Evolutionary conservation across 2,113 vertebrate species (phyloP), one percentile per base, ranked within the genome.

Genomic region (Tursiops truncatus): DNA sequence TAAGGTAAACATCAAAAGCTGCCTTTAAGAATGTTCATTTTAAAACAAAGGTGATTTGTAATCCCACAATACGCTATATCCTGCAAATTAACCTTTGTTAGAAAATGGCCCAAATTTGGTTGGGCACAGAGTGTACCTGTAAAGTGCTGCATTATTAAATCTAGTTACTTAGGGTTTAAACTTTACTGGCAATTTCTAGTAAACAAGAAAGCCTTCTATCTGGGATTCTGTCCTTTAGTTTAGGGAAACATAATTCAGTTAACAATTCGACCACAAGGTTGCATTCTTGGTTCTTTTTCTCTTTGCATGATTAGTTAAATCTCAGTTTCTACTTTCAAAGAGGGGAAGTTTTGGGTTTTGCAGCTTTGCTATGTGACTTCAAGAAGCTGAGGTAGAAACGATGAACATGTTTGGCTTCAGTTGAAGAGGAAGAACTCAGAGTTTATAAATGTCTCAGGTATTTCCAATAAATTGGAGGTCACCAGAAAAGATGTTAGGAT

Each of bases 391-490:
- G 67, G 15, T n/a, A 60, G 68, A 76, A 97, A 97, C 31, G 94
- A 65, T 60, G 92, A 94, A n/a, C 47, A 71, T 38, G 36, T 58
- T 93, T 6, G 76, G 38, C 58, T 97, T 89, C 26, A 71, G 74
- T 89, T 95, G 87, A 96, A 56, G 96, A 83, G 83, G 81, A 98
- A 98, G 95, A 97, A 0, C 15, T 77, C 50, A 92, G 8, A 97
- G 91, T 98, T 98, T 98, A 97, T 98, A 98, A 99, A 98, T 98
- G 97, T 98, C 99, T 98, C 96, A 98, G 97, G 94, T 98, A 99
- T 98, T 98, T 98, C 97, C 97, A 98, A 96, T 98, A 99, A 99
- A 99, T 97, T 98, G 98, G 97, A 99, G 99, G 99, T 99, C 99
- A 99, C 95, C 97, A 93, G 92, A 98, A 98, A 98, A 98, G 97